Evolutionary conservation across 1,140 invertebrate species (phyloP).

Genomic region (Lepidurus packardi): DNA sequence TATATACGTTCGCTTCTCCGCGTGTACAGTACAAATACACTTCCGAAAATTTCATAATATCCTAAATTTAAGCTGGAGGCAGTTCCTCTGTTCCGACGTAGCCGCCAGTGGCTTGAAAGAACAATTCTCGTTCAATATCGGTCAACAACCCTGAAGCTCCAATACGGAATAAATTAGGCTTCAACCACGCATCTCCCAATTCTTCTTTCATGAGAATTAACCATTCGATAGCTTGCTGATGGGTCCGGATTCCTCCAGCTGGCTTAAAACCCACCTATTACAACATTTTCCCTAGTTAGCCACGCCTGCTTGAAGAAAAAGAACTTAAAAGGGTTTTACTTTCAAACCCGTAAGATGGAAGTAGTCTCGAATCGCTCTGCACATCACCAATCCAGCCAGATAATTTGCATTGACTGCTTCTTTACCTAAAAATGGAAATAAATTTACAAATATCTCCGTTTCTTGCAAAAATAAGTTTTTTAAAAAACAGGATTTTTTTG

Average conservation of each 20-base stretch:
- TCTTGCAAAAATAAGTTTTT: too few species aligned
- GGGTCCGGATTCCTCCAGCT: slow-evolving; percentile 88
- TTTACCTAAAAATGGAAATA: slow-evolving; percentile 53
- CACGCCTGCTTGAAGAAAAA: neutral
- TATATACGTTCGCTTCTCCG: neutral
- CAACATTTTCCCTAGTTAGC: slow-evolving; percentile 7
- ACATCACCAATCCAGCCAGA: slow-evolving; percentile 87
- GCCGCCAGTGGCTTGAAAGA: slow-evolving; percentile 40
- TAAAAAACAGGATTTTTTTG: neutral
- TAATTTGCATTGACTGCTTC: slow-evolving; percentile 92
- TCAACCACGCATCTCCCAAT: slow-evolving; percentile 81
- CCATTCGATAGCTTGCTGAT: slow-evolving; percentile 80
- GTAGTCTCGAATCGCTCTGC: slow-evolving; percentile 80
- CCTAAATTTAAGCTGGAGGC: slow-evolving; percentile 38
- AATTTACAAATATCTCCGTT: too few species aligned
- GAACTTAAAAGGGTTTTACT: slow-evolving; percentile 48
- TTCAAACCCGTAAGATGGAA: slow-evolving; percentile 64
- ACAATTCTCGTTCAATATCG: slow-evolving; percentile 66
- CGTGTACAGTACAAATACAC: slow-evolving; percentile 11
- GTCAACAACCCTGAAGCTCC: slow-evolving; percentile 85
- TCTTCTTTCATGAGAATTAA: slow-evolving; percentile 75
- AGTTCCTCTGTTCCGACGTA: slow-evolving; percentile 40
- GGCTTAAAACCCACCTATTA: slow-evolving; percentile 89
- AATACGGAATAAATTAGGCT: slow-evolving; percentile 78
- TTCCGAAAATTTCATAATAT: neutral